Evolutionary conservation across 1,140 invertebrate species (phyloP), one percentile per base, ranked within the genome.

Genomic region (Diorhabda carinulata): DNA sequence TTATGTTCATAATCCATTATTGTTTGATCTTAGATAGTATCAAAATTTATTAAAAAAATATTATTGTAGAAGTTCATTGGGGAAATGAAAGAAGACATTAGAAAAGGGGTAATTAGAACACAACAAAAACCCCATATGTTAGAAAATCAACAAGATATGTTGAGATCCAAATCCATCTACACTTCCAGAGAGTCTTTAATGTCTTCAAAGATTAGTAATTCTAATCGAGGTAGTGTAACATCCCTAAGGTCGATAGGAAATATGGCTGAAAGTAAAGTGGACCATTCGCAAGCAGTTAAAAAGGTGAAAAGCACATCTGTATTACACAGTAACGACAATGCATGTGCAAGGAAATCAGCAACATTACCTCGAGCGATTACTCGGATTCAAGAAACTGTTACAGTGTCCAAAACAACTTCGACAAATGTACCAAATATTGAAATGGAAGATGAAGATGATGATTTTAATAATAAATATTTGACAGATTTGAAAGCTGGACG

Each of bases 371-470:
- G 45, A 57, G 72, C 45, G 61, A 44, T 66, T 61, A 63, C 61
- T 4, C 41, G 61, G 7, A 41, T 72, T 40, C 61, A 74, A 58
- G 72, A 72, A 73, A 68, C 72, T 45, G 57, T 72, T 45, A 75
- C 70, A 2, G 60, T 76, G 52, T 68, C 70, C 3, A 70, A 71
- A 10, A 73, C 70, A 61, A 74, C 73, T 2, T 76, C 74, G 3
- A 61, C 8, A 43, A 72, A 73, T 68, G 62, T 77, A 43, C 73
- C 87, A 68, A 86, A 86, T 65, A 86, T 92, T 47, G 86, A 87
- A 71, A 91, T 91, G 83, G 91, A 91, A 69, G 92, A 94, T 77
- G 92, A 94, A 77, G 92, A 93, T 75, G 90, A 90, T 42, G 91
- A 93, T 81, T 92, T 93, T 77, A 90, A 92, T 79, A 91, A 89